Evolutionary conservation across 2,113 vertebrate species (phyloP).

Genomic region (Zosterops hypoxanthus): DNA sequence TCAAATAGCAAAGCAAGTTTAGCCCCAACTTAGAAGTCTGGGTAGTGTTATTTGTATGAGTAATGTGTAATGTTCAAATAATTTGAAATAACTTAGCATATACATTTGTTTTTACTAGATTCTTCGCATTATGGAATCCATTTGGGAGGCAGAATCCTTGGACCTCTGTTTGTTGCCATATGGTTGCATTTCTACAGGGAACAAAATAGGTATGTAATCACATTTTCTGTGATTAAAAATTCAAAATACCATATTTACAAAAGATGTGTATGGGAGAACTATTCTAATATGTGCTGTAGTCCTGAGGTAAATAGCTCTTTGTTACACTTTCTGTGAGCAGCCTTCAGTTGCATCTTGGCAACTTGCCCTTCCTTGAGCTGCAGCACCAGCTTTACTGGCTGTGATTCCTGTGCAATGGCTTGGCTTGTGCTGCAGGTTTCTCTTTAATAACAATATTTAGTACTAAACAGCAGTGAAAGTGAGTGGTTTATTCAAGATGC

Average conservation of each 20-base stretch:
- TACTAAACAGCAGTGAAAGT: not conserved
- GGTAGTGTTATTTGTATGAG: not conserved
- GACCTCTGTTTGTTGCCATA: slow-evolving; percentile 94
- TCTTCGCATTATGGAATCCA: slow-evolving; percentile 96
- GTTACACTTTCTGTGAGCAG: not conserved
- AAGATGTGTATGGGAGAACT: not conserved
- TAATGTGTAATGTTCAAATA: not conserved
- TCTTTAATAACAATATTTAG: not conserved
- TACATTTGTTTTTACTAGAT: slow-evolving; percentile 78
- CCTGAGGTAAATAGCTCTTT: not conserved
- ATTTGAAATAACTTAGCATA: not conserved
- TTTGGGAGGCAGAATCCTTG: slow-evolving; percentile 96
- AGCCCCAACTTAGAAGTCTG: not conserved
- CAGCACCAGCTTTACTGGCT: not conserved
- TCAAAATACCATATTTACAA: not conserved
- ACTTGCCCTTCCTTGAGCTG: not conserved
- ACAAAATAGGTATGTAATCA: slow-evolving; percentile 88
- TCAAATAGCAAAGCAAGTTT: not conserved
- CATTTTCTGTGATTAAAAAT: not conserved
- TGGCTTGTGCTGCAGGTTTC: not conserved
- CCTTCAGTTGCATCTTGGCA: not conserved
- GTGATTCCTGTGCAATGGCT: not conserved
- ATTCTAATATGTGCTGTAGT: not conserved
- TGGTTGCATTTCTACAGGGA: slow-evolving; percentile 97
- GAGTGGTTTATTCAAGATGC: not conserved